A percentile compares a stretch with the other conserved stretches of the same genome.
These are phyloP conservation scores for Laticauda colubrina DNA, from an alignment of 2,113 vertebrate species.

Conservation along the genomic window DNA sequence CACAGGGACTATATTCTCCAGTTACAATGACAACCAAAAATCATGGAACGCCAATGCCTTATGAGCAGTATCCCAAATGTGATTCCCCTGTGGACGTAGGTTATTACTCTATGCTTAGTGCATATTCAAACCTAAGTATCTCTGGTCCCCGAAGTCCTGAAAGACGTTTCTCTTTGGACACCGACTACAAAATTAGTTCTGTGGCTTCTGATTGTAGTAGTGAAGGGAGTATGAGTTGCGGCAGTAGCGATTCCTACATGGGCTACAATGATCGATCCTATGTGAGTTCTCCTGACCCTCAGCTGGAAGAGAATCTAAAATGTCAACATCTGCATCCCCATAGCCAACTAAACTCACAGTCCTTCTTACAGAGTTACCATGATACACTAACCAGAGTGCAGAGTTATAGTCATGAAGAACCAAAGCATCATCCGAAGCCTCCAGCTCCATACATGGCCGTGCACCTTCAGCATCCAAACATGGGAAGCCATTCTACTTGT, in stretches of 20 bases:
- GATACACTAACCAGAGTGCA: slow-evolving; percentile 76
- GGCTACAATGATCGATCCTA: slow-evolving; percentile 83
- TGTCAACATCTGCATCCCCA: slow-evolving; percentile 77
- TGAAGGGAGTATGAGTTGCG: slow-evolving; percentile 88
- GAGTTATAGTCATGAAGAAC: slow-evolving; percentile 81
- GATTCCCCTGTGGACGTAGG: slow-evolving; percentile 88
- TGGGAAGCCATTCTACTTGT: slow-evolving; percentile 83
- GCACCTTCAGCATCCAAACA: slow-evolving; percentile 81
- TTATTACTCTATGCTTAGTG: slow-evolving; percentile 88
- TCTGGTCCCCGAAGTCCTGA: slow-evolving; percentile 84
- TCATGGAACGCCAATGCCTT: slow-evolving; percentile 75
- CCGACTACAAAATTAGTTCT: slow-evolving; percentile 82
- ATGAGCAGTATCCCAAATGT: slow-evolving; percentile 91
- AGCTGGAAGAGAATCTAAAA: slow-evolving; percentile 83
- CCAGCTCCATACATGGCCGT: slow-evolving; percentile 80
- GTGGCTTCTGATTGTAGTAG: slow-evolving; percentile 93
- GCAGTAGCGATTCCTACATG: slow-evolving; percentile 87
- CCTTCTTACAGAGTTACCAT: slow-evolving; percentile 79
- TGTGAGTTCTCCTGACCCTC: slow-evolving; percentile 79
- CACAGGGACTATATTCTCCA: slow-evolving; percentile 76
- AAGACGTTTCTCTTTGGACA: slow-evolving; percentile 82
- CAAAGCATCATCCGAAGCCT: slow-evolving; percentile 81
- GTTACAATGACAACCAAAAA: slow-evolving; percentile 81
- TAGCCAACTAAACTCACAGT: slow-evolving; percentile 69
- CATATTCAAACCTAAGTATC: slow-evolving; percentile 82